These are phyloP conservation scores for Oscheius myriophilus DNA, from an alignment of 2,888 invertebrate species.

Conservation along the genomic window DNA sequence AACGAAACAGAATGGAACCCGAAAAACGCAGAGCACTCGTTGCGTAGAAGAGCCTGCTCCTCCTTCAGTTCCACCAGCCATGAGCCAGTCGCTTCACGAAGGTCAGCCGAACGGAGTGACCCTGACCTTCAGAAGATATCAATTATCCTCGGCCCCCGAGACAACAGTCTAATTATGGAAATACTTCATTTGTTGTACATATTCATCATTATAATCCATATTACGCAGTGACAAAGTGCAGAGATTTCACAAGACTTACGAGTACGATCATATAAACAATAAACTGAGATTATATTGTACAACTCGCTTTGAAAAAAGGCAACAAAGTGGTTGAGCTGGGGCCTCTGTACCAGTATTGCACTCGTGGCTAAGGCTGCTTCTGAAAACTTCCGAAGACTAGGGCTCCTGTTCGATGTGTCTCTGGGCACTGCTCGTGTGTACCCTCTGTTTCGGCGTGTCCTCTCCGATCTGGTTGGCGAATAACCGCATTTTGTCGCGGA, in stretches of 20 bases:
- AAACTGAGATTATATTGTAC: background rate
- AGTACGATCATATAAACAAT: background rate
- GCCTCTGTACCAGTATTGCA: conserved; percentile 9
- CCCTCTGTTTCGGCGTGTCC: conserved; percentile 71
- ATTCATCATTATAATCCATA: background rate
- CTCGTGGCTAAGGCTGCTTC: background rate
- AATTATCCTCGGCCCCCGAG: conserved; percentile 30
- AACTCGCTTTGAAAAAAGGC: background rate
- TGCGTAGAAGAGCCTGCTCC: conserved; percentile 13
- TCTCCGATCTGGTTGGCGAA: conserved; percentile 95
- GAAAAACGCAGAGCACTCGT: conserved; percentile 13
- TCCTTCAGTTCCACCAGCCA: conserved; percentile 11
- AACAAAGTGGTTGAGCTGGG: background rate
- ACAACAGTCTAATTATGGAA: conserved; percentile 30
- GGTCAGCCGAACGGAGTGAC: conserved; percentile 23
- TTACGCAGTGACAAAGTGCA: too few relatives aligned
- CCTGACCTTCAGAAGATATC: conserved; percentile 30
- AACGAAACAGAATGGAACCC: conserved; percentile 3
- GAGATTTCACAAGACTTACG: background rate
- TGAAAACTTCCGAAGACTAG: background rate
- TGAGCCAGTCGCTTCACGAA: conserved; percentile 18
- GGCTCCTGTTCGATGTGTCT: conserved; percentile 38
- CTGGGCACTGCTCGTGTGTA: conserved; percentile 45
- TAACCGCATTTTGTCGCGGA: conserved; percentile 99
- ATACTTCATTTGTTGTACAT: conserved; percentile 10